Base-by-base conservation (phyloP, 1,140 invertebrate species). In the Heliothis subflexa region DNA sequence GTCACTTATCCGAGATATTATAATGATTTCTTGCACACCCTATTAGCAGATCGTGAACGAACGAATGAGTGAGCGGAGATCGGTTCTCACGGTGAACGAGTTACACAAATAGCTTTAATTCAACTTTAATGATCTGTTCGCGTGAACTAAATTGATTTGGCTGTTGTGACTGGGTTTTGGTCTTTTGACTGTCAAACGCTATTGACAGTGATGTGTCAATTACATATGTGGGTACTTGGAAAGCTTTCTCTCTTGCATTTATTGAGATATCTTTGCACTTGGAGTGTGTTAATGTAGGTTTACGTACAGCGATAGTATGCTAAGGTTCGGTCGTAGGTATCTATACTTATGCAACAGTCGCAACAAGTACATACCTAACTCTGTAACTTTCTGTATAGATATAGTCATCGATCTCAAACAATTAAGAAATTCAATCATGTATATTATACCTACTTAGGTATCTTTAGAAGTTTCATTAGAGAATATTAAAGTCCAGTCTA, bases 141-240 rank as follows among this genome's bases (percentile, higher is more conserved):
- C 92, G 91, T 94, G 92, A 93, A 94, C 87, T 84, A 91, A 94
- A 94, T 93, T 93, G 92, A 93, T 93, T 94, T 87, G 91, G 85
- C 84, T 90, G 88, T 89, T 92, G 89, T 88, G 85, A 88, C 83
- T 88, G 3, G 28, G 55, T 21, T 74, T 47, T 14, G 59, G 59
- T 52, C 47, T 75, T 75, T 75, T 62, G 80, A 77, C 80, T 84
- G 83, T 81, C 78, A 79, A 52, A 10, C 52, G 47, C 78, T 47
- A 16, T 73, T 72, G 64, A 73, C 52, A 50, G 54, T 64, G 52
- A 62, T 75, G 40, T 75, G 55, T 59, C 40, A 55, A 47, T 59
- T 40, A 55, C 13, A n/a, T 21, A 55, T 55, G 16, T 55, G 9
- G 54, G 40, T 16, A 28, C 61, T 64, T 68, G 18, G 47, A 68